Evolutionary conservation across 2,888 invertebrate species (phyloP).

Genomic region (Eupithecia insigniata): DNA sequence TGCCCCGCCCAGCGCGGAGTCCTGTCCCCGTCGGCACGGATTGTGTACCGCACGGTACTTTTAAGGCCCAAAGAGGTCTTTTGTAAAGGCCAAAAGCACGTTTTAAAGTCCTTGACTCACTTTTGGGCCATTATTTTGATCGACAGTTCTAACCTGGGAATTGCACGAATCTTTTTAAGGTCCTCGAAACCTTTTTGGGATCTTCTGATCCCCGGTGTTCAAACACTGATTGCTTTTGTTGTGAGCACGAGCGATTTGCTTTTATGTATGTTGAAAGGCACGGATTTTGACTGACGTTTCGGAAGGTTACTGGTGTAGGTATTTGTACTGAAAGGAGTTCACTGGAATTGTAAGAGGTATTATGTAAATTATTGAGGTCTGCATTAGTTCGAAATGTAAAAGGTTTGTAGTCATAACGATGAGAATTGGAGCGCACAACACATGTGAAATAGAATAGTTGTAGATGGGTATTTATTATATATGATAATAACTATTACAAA

Average conservation of each 20-base stretch:
- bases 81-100: background rate
- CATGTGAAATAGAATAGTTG: slow-evolving; percentile 75
- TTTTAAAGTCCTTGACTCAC: background rate
- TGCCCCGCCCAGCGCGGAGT: slow-evolving; percentile 34
- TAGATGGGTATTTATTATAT: slow-evolving; percentile 65
- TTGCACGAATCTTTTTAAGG: slow-evolving; percentile 9
- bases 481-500: slow-evolving; percentile 47
- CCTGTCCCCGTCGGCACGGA: slow-evolving; percentile 5
- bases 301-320: slow-evolving; percentile 34
- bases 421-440: slow-evolving; percentile 81
- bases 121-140: background rate
- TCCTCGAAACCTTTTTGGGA: slow-evolving; percentile 3
- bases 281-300: slow-evolving; percentile 26
- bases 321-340: slow-evolving; percentile 31
- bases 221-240: slow-evolving; percentile 45
- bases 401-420: slow-evolving; percentile 46
- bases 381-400: slow-evolving; percentile 37
- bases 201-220: background rate
- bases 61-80: slow-evolving; percentile 10
- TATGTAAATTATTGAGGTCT: slow-evolving; percentile 22
- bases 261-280: slow-evolving; percentile 34
- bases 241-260: slow-evolving; percentile 43
- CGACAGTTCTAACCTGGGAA: background rate
- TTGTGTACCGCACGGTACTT: slow-evolving; percentile 29
- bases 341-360: slow-evolving; percentile 36